Evolutionary conservation across 2,113 vertebrate species (phyloP).

Genomic region (Stegastes partitus): DNA sequence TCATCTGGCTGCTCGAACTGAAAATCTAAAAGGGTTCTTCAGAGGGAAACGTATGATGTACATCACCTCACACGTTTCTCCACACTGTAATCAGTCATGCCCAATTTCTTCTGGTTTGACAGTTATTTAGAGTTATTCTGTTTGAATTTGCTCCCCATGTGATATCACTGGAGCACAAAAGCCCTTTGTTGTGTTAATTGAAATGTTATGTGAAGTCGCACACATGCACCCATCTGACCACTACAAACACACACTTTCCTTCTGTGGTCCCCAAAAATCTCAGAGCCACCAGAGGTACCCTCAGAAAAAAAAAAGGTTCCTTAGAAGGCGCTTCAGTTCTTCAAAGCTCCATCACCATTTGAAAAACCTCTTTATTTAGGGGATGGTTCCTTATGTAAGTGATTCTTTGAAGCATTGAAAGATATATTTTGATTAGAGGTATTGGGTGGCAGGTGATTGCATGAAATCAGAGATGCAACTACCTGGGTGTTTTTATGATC

Average conservation of each 20-base stretch:
- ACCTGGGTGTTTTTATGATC: too few relatives aligned
- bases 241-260: not conserved
- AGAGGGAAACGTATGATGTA: constrained; percentile 31
- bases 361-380: too few relatives aligned
- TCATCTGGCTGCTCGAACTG: constrained; percentile 41
- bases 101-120: constrained; percentile 47
- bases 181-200: constrained; percentile 48
- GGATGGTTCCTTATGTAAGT: too few relatives aligned
- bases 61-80: constrained; percentile 52
- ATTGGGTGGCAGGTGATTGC: too few relatives aligned
- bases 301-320: too few relatives aligned
- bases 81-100: constrained; percentile 59
- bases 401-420: too few relatives aligned
- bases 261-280: constrained; percentile 3
- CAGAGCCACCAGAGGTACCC: not conserved
- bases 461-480: too few relatives aligned
- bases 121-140: constrained; percentile 28
- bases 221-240: not conserved
- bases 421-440: too few relatives aligned
- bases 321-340: not conserved
- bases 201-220: constrained; percentile 36
- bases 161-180: constrained; percentile 32
- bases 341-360: not conserved
- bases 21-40: constrained; percentile 10
- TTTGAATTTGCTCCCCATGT: constrained; percentile 2